Evolutionary conservation across 2,888 invertebrate species (phyloP), one percentile per base, ranked within the genome.

Genomic region (Sesia bembeciformis): DNA sequence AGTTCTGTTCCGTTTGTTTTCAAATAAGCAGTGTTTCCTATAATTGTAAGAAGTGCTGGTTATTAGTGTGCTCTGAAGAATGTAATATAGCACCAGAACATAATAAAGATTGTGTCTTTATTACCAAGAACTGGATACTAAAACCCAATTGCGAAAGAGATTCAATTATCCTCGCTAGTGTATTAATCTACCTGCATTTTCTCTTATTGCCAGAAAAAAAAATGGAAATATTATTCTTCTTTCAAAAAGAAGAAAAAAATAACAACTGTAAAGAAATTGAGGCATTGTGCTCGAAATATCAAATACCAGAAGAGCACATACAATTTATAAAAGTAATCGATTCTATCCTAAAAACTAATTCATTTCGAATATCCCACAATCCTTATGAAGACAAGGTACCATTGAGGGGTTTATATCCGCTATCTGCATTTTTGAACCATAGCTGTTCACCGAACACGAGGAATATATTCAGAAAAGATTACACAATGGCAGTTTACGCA

Each of bases 391-490:
- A 74, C 41, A 78, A 66, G 53, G 67, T 86, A 51, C 86, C 87
- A 57, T 70, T 92, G 53, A 82, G 93, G 53, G 94, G 92, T 7
- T 75, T 94, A 46, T 94, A 92, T 74, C 92, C 93, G 1, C 70
- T 93, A 58, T 92, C 92, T 3, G 89, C 93, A 43, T 84, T 93
- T 59, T 81, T 93, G 60, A 94, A 94, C 77, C 94, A 95, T 68
- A 89, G 86, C 56, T 94, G 94, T 70, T 70, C 84, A 39, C 94
- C 94, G 3, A 94, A 94, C 68, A 92, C 93, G 0, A 89, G 91
- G 58, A 93, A 93, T 67, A 82, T 90, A 8, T 93, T 93, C 62
- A 89, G 87, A 64, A 67, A 74, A 0, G 74, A 91, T 56, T 83
- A 90, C 56, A 74, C 80, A 7, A 91, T 94, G 90, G 76, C 88